phyloP scores from a whole-genome alignment of 2,888 invertebrate genomes.

The Formica aserva region DNA sequence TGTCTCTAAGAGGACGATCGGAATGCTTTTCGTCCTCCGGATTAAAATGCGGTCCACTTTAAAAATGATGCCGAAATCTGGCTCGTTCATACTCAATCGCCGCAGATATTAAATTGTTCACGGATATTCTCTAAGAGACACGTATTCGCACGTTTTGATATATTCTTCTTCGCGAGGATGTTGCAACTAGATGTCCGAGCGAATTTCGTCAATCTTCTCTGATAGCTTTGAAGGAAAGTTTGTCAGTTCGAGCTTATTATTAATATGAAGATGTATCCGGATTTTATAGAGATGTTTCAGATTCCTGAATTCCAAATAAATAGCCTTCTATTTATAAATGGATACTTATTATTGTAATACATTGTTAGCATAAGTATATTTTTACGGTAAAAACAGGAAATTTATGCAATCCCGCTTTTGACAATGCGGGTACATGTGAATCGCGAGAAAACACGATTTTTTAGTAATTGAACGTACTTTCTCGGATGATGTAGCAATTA shows the following conservation, averaged over 20 bases:
- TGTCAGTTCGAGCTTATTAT: background rate
- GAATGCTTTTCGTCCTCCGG: background rate
- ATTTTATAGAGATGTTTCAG: background rate
- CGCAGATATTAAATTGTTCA: constrained; percentile 15
- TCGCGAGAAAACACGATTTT: background rate
- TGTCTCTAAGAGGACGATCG: background rate
- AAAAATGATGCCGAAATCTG: background rate
- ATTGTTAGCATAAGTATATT: background rate
- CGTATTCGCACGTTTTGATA: background rate
- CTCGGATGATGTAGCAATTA: background rate
- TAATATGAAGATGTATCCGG: background rate
- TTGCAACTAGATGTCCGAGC: background rate
- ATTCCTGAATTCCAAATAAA: background rate
- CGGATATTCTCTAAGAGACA: background rate
- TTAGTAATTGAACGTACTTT: background rate
- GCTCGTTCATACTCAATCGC: background rate
- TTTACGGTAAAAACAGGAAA: background rate
- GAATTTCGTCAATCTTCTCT: background rate
- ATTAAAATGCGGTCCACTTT: background rate
- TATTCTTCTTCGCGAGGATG: background rate
- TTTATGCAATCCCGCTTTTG: constrained; percentile 1
- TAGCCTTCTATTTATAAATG: background rate
- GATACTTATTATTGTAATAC: background rate
- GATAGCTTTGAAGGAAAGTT: background rate
- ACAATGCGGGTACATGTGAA: background rate